Base-by-base conservation (phyloP, 2,113 vertebrate species). In the Amia ocellicauda region DNA sequence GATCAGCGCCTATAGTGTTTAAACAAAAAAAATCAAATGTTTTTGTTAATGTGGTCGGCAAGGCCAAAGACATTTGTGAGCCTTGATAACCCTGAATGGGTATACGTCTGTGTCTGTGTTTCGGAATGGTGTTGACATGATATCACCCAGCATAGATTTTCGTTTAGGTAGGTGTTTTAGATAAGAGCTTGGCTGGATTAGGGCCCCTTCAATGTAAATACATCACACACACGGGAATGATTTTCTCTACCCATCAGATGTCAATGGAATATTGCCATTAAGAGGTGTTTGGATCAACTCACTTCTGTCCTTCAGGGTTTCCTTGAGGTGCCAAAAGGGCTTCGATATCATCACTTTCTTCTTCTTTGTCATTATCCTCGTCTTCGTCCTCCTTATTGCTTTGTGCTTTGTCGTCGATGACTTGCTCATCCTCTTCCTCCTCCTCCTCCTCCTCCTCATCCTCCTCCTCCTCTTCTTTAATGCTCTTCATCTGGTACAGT, bases 261-360 rank as follows among this genome's bases (percentile, higher is more conserved):
- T 23, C 1, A 54, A 16, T 4, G n/a, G n/a, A n/a, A n/a, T n/a
- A n/a, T n/a, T n/a, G n/a, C n/a, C n/a, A n/a, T n/a, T n/a, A n/a
- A n/a, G n/a, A n/a, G n/a, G n/a, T n/a, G n/a, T n/a, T n/a, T n/a
- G n/a, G n/a, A n/a, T n/a, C n/a, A n/a, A 77, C 79, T 79, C 51
- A 88, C 87, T 64, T 41, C 36, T 59, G 68, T 49, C 58, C 62
- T 45, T 58, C 43, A 36, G 64, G 27, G 52, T 64, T 60, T 22
- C 62, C 51, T 58, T 62, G 74, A 68, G 86, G 86, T 3, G 81
- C 83, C 0, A 89, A 82, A 61, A 86, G 81, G 53, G 29, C 55
- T 67, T 89, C 85, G 45, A 88, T 76, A 29, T 83, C 75, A 47
- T 81, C 75, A 2, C 77, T 70, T 1, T 72, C 72, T 40, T 74